Base-by-base conservation (phyloP, 2,113 vertebrate species). In the Hippocampus barbouri region DNA sequence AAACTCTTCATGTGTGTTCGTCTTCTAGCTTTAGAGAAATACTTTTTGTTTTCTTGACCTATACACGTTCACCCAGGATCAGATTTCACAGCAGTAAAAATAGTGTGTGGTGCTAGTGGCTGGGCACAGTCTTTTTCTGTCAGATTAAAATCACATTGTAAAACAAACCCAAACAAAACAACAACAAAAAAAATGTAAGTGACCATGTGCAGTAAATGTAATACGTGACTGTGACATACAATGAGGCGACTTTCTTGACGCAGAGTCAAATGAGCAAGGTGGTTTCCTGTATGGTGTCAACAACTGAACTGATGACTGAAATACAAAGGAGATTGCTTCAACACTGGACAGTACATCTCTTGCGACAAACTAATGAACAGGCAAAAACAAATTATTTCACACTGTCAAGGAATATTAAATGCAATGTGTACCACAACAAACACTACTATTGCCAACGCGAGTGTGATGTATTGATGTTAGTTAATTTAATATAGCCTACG, bases 91-190 rank as follows among this genome's bases (percentile, higher is more conserved):
- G 43, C 34, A 14, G 63, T 45, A 25, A 45, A 47, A 66, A 47
- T 34, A 61, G 59, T 9, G 59, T 18, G 16, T 30, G 27, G 27
- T 34, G 15, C 59, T 34, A 34, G 16, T 61, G 5, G 15, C 59
- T 6, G 16, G 59, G 59, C 59, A 16, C 59, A 34, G 27, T 47
- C 21, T 1, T 47, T 66, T 66, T 66, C 41, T 47, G n/a, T 66
- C 64, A 66, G 23, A 47, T 65, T 65, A 41, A 45, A 65, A 65
- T 40, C 62, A 64, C 40, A 23, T 14, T 66, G 59, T 15, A 60
- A n/a, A 21, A 43, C 43, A 6, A 11, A 11, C 10, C 3, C 8
- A n/a, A 38, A 18, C 5, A 61, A 38, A 38, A 34, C 25, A 25
- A 25, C 27, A 16, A 20, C 8, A 20, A 20, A 38, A 8, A 8